A percentile compares a stretch with the other conserved stretches of the same genome.
Evolutionary conservation across 2,888 invertebrate genomes (phyloP).

Genomic region (Pyrocoelia pectoralis): DNA sequence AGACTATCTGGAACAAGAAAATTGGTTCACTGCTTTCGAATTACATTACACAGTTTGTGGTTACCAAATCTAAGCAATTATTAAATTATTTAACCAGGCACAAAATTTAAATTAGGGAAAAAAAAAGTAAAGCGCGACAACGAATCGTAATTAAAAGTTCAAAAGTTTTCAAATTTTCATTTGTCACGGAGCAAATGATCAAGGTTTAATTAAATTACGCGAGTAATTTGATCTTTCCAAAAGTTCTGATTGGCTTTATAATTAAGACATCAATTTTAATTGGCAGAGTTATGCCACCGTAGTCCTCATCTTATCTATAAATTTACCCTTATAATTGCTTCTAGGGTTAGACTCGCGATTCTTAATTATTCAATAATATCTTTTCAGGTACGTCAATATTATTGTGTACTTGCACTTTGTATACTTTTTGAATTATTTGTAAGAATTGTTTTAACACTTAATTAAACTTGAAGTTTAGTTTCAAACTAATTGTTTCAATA

Average conservation of each 20-base stretch:
- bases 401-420: neutral
- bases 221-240: slow-evolving; percentile 53
- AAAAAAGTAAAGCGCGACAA: slow-evolving; percentile 6
- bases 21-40: slow-evolving; percentile 29
- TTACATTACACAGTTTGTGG: slow-evolving; percentile 34
- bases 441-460: neutral
- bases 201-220: slow-evolving; percentile 51
- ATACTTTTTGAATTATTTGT: neutral
- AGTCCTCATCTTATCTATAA: slow-evolving; percentile 47
- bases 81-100: slow-evolving; percentile 20
- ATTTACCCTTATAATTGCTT: slow-evolving; percentile 57
- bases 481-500: neutral
- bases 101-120: slow-evolving; percentile 10
- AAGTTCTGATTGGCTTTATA: slow-evolving; percentile 59
- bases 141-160: neutral
- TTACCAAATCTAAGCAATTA: slow-evolving; percentile 31
- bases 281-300: slow-evolving; percentile 49
- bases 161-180: slow-evolving; percentile 13
- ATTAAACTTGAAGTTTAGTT: neutral
- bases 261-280: slow-evolving; percentile 60
- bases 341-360: slow-evolving; percentile 53
- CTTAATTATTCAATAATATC: slow-evolving; percentile 36
- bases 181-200: slow-evolving; percentile 29
- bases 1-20: slow-evolving; percentile 21
- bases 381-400: slow-evolving; percentile 11